Evolutionary conservation across 2,888 invertebrate genomes (phyloP).

Genomic region (Pammene fasciana): DNA sequence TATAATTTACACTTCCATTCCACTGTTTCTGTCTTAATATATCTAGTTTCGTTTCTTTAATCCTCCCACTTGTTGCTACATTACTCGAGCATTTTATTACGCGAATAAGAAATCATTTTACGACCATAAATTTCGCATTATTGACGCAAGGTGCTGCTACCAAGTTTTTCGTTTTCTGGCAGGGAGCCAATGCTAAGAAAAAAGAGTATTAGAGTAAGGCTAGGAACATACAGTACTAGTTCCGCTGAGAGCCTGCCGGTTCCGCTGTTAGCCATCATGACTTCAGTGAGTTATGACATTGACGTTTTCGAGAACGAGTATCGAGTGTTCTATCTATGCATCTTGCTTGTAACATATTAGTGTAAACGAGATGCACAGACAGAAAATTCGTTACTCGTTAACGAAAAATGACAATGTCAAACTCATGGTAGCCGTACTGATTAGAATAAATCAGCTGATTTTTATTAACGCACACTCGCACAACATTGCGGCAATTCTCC

Average conservation of each 20-base stretch:
- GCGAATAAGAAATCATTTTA: constrained; percentile 24
- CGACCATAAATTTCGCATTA: constrained; percentile 27
- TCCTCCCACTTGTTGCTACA: constrained; percentile 20
- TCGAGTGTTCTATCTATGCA: too few relatives aligned
- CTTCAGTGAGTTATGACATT: too few relatives aligned
- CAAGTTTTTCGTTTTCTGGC: constrained; percentile 18
- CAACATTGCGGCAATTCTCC: too few relatives aligned
- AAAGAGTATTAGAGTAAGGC: constrained; percentile 28
- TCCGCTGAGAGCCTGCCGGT: neutral
- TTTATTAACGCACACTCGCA: too few relatives aligned
- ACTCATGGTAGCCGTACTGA: too few relatives aligned
- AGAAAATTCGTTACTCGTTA: too few relatives aligned
- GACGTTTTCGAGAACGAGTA: too few relatives aligned
- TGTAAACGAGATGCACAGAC: too few relatives aligned
- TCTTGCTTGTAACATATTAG: too few relatives aligned
- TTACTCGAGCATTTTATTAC: constrained; percentile 11
- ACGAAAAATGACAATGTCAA: too few relatives aligned
- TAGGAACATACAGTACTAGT: neutral
- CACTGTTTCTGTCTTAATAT: neutral
- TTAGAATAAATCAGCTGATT: too few relatives aligned
- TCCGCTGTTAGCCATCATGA: too few relatives aligned
- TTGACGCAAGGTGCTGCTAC: constrained; percentile 22
- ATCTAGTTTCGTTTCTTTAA: constrained; percentile 1
- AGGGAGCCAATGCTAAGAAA: constrained; percentile 22
- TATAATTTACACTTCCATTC: neutral